phyloP scores from a whole-genome alignment of 2,888 invertebrate species.

The Acrobasis consociella region DNA sequence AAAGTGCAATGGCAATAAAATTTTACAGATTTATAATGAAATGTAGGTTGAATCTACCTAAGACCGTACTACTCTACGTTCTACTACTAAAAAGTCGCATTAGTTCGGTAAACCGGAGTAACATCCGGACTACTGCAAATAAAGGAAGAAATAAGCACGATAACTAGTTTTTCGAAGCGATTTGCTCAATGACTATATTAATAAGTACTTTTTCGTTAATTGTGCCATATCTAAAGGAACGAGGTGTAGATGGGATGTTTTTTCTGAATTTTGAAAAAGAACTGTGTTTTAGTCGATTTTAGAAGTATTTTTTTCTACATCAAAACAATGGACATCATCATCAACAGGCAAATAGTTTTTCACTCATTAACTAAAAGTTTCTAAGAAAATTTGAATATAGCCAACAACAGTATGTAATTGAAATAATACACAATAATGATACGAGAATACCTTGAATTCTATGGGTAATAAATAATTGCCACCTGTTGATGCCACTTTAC shows the following conservation, averaged over 20 bases:
- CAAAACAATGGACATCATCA: background rate
- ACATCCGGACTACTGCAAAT: too few relatives aligned
- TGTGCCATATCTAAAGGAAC: background rate
- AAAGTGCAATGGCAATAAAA: slow-evolving; percentile 7
- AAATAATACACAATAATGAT: background rate
- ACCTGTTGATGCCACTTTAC: slow-evolving; percentile 36
- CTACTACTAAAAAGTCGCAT: too few relatives aligned
- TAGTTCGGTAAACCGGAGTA: too few relatives aligned
- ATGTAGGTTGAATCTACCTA: background rate
- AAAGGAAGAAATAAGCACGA: too few relatives aligned
- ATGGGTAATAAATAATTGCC: slow-evolving; percentile 26
- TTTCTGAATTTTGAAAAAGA: background rate
- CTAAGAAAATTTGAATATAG: background rate
- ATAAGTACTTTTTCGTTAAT: background rate
- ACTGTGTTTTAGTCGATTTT: too few relatives aligned
- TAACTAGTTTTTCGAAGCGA: too few relatives aligned
- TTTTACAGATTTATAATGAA: background rate
- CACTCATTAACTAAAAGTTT: background rate
- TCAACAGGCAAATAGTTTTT: background rate
- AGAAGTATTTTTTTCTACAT: background rate
- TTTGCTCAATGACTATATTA: too few relatives aligned
- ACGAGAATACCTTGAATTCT: background rate
- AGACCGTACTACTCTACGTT: background rate
- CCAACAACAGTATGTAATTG: background rate
- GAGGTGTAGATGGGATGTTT: background rate